Evolutionary conservation across 2,888 invertebrate genomes (phyloP).

Genomic region (Galerucella nymphaeae): DNA sequence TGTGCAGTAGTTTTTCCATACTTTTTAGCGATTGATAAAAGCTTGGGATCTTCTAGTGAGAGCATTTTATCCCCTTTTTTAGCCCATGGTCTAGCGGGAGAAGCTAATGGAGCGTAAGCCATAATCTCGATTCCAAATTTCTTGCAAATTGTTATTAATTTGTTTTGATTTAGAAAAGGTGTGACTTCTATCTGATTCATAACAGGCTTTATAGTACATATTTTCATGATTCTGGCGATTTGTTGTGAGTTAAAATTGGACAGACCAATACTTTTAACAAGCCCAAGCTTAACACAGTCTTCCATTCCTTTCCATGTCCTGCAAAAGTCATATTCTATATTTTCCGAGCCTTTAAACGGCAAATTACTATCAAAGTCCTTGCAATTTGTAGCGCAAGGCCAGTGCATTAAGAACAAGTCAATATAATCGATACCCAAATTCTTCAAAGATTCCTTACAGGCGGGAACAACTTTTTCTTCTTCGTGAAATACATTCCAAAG

Average conservation of each 20-base stretch:
- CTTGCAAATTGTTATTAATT: conserved; percentile 75
- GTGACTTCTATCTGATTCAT: conserved; percentile 76
- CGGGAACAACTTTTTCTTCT: conserved; percentile 68
- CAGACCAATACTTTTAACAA: conserved; percentile 76
- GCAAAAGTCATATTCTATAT: conserved; percentile 71
- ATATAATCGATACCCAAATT: conserved; percentile 68
- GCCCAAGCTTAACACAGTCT: conserved; percentile 70
- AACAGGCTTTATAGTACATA: conserved; percentile 71
- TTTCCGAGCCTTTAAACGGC: conserved; percentile 58
- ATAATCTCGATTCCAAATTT: conserved; percentile 74
- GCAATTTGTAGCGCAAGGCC: conserved; percentile 60
- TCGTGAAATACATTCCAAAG: conserved; percentile 92
- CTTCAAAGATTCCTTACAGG: conserved; percentile 63
- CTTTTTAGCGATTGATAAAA: conserved; percentile 73
- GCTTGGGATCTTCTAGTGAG: conserved; percentile 69
- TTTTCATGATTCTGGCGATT: conserved; percentile 71
- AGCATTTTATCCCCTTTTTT: conserved; percentile 73
- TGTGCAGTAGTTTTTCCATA: conserved; percentile 77
- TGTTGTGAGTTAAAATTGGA: conserved; percentile 83
- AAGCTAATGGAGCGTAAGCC: conserved; percentile 84
- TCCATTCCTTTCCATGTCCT: conserved; percentile 80
- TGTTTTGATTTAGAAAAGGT: conserved; percentile 74
- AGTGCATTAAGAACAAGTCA: conserved; percentile 70
- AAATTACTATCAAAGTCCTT: conserved; percentile 48
- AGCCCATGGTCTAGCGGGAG: conserved; percentile 78